These are phyloP conservation scores for Camelus bactrianus DNA, from an alignment of 2,113 vertebrate species.

Conservation along the genomic window DNA sequence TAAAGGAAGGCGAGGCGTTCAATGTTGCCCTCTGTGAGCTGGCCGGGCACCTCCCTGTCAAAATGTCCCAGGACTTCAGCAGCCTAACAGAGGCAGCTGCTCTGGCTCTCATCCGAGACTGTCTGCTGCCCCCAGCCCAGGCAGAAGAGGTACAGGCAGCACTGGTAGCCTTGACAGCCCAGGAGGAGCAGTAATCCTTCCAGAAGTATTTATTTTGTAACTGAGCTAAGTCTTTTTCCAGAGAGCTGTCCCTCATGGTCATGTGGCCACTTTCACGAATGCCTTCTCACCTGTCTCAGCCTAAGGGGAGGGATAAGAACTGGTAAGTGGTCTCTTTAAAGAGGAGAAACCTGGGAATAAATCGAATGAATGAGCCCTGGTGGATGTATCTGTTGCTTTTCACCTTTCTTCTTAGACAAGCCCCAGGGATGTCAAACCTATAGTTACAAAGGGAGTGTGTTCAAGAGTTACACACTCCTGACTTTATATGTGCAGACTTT, in stretches of 20 bases:
- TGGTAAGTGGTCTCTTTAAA: background rate
- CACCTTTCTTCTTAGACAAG: background rate
- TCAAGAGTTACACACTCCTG: background rate
- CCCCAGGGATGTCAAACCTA: background rate
- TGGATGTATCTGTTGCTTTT: background rate
- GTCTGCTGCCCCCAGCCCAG: constrained; percentile 87
- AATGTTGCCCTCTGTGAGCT: constrained; percentile 96
- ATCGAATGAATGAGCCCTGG: background rate
- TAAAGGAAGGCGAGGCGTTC: constrained; percentile 91
- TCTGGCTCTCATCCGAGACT: constrained; percentile 83
- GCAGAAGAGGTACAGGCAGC: constrained; percentile 86
- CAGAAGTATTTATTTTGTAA: background rate
- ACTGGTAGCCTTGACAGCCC: constrained; percentile 81
- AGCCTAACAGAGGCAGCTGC: constrained; percentile 89
- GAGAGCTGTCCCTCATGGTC: background rate
- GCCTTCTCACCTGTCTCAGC: background rate
- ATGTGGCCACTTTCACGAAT: background rate
- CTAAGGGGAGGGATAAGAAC: background rate
- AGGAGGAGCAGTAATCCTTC: background rate
- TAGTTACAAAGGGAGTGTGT: background rate
- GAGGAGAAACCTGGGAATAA: background rate
- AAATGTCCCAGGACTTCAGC: constrained; percentile 88
- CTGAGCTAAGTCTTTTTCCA: background rate
- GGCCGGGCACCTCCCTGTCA: constrained; percentile 93
- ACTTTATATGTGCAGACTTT: background rate